Percentiles rank a stretch among this genome's conserved stretches.
Conservation (phyloP, 1,140 invertebrate genomes). For the Tetramorium parvispinum region DNA sequence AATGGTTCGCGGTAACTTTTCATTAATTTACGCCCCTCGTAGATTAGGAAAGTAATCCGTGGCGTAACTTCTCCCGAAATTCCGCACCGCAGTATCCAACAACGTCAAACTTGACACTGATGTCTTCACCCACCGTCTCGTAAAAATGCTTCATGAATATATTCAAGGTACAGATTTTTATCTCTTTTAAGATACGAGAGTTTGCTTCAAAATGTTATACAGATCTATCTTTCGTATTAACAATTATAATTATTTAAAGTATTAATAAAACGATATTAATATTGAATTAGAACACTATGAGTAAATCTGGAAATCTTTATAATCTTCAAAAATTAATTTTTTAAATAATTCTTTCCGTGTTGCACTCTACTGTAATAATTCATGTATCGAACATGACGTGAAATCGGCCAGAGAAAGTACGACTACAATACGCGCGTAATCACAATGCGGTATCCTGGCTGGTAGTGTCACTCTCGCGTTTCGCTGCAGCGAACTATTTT, state of each 20-base stretch:
- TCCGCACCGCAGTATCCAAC: constrained; percentile 13
- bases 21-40: constrained; percentile 53
- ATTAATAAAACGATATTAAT: background rate
- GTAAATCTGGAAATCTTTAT: background rate
- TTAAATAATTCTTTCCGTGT: background rate
- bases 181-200: background rate
- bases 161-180: background rate
- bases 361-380: background rate
- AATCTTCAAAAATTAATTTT: background rate
- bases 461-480: constrained; percentile 1
- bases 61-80: constrained; percentile 43
- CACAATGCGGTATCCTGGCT: constrained; percentile 26
- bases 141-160: constrained; percentile 8
- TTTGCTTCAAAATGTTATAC: background rate
- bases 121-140: background rate
- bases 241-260: background rate
- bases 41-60: constrained; percentile 57
- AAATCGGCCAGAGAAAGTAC: constrained; percentile 2
- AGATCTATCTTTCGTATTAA: background rate
- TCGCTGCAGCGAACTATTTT: constrained; percentile 10
- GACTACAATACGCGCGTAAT: background rate
- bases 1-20: constrained; percentile 47
- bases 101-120: constrained; percentile 32
- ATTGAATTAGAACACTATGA: background rate
- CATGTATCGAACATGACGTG: background rate